Evolutionary conservation across 2,888 invertebrate species (phyloP).

Genomic region (Amorpha juglandis): DNA sequence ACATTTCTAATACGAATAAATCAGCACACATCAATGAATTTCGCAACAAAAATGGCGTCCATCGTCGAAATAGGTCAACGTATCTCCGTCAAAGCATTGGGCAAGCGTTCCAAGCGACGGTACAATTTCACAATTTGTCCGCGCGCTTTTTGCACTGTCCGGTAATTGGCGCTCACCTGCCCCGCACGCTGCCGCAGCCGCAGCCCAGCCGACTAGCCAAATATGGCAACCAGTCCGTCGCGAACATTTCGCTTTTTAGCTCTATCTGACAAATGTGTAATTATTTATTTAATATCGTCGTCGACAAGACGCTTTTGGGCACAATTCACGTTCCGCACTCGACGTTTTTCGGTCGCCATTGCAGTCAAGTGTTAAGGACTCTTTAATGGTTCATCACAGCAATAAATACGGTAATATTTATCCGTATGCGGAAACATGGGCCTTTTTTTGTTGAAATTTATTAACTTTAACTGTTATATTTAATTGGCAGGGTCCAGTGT

Average conservation of each 20-base stretch:
- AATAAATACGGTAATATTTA: slow-evolving; percentile 52
- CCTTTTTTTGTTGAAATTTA: slow-evolving; percentile 53
- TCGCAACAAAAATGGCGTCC: slow-evolving; percentile 31
- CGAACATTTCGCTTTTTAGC: slow-evolving; percentile 77
- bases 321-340: slow-evolving; percentile 74
- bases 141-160: slow-evolving; percentile 72
- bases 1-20: slow-evolving; percentile 10
- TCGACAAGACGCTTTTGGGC: slow-evolving; percentile 69
- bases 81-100: slow-evolving; percentile 30
- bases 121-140: slow-evolving; percentile 84
- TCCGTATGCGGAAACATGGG: slow-evolving; percentile 44
- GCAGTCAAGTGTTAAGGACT: slow-evolving; percentile 55
- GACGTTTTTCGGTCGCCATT: slow-evolving; percentile 64
- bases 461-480: slow-evolving; percentile 55
- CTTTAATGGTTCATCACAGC: slow-evolving; percentile 48
- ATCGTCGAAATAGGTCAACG: slow-evolving; percentile 30
- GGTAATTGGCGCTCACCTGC: slow-evolving; percentile 81
- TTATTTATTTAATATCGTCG: slow-evolving; percentile 82
- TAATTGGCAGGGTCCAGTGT: slow-evolving; percentile 44
- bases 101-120: slow-evolving; percentile 27
- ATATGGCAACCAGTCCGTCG: slow-evolving; percentile 69
- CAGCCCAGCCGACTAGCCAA: slow-evolving; percentile 61
- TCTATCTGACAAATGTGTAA: slow-evolving; percentile 83
- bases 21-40: slow-evolving; percentile 19
- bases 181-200: slow-evolving; percentile 30